Evolutionary conservation across 1,140 invertebrate genomes (phyloP), one percentile per base, ranked within the genome.

Genomic region (Ruditapes philippinarum): DNA sequence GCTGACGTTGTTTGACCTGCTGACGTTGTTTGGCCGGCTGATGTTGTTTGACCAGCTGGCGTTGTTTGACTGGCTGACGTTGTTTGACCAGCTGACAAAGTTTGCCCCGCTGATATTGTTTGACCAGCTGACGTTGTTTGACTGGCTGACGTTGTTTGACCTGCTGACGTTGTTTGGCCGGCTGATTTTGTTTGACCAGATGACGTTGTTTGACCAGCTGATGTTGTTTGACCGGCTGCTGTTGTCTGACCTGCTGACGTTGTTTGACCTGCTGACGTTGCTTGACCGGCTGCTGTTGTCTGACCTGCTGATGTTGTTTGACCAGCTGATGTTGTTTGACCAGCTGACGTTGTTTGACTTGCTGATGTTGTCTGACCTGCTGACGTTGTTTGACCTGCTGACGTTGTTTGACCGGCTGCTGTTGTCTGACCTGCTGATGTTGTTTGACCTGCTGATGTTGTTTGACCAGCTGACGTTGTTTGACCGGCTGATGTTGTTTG

Each of bases 281-380:
- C 19, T n/a, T 70, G 65, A 70, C 65, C 65, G 22, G 33, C 65
- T 40, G 65, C 36, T 19, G 65, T 70, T n/a, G 33, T 70, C 19
- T 36, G 33, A 70, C 65, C 65, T 17, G 36, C 65, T 38, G 33
- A 70, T 38, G 65, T 38, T 17, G 65, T 70, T n/a, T 70, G 65
- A 70, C 65, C 65, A 1, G 33, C 65, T 70, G 65, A 70, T 38
- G 65, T 70, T n/a, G 65, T 70, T 19, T 70, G 65, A 70, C 65
- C 65, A 14, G 65, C 31, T 38, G 65, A 70, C 9, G 65, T 40
- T 40, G 65, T 70, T 38, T 70, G 65, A 19, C 65, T 33, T 4
- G 36, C 36, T 70, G 65, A 36, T 17, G 65, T 40, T n/a, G 65
- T 70, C 19, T 70, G 65, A 70, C 36, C 33, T 70, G 14, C 65